These are phyloP conservation scores for Calliopum simillimum DNA, from an alignment of 2,888 invertebrate genomes.

Conservation along the genomic window DNA sequence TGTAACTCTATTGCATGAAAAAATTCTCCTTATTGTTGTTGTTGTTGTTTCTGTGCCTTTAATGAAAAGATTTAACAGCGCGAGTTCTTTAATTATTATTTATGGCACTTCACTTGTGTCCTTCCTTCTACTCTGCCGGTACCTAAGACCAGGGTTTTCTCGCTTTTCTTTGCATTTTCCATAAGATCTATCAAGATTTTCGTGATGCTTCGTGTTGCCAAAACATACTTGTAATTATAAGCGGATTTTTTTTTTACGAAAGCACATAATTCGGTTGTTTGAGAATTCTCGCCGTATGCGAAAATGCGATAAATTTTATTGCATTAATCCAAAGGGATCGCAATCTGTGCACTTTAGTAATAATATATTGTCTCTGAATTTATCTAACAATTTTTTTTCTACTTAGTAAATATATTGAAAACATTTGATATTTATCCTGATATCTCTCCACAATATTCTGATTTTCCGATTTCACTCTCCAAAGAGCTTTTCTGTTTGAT, in stretches of 20 bases:
- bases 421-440: too few species aligned
- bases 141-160: background rate
- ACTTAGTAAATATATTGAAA: too few species aligned
- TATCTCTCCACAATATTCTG: too few species aligned
- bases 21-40: background rate
- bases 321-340: background rate
- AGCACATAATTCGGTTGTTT: background rate
- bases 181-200: background rate
- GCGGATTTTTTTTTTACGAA: slow-evolving; percentile 7
- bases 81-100: slow-evolving; percentile 62
- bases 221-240: slow-evolving; percentile 5
- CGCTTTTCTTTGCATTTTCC: background rate
- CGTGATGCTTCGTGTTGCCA: background rate
- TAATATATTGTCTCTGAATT: too few species aligned
- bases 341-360: too few species aligned
- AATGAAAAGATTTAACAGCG: slow-evolving; percentile 60
- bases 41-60: slow-evolving; percentile 50
- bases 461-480: too few species aligned
- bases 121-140: background rate
- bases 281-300: background rate
- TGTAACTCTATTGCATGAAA: background rate
- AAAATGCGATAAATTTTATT: slow-evolving; percentile 18
- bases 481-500: too few species aligned
- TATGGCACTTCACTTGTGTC: slow-evolving; percentile 44
- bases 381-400: too few species aligned